phyloP scores from a whole-genome alignment of 2,113 vertebrate genomes.

The Hassar affinis region DNA sequence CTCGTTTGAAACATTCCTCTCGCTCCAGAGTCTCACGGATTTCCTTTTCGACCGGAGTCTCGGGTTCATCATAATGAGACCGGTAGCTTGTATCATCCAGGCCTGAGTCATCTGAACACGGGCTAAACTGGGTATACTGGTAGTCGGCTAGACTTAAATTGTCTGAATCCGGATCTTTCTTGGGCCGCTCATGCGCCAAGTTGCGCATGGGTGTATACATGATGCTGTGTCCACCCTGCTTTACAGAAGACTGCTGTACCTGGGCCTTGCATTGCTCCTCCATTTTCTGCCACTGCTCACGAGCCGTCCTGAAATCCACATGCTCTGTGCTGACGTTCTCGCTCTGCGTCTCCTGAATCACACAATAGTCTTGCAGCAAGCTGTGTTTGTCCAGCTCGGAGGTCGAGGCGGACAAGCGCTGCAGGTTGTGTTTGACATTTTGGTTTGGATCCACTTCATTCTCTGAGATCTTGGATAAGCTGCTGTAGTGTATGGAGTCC shows the following conservation, averaged over 20 bases:
- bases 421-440: slow-evolving; percentile 55
- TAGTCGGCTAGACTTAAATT: slow-evolving; percentile 67
- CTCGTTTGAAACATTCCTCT: slow-evolving; percentile 70
- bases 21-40: slow-evolving; percentile 72
- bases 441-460: slow-evolving; percentile 67
- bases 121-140: slow-evolving; percentile 71
- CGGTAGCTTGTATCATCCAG: slow-evolving; percentile 73
- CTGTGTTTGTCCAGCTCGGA: slow-evolving; percentile 64
- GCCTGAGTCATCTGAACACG: slow-evolving; percentile 76
- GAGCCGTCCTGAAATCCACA: slow-evolving; percentile 73
- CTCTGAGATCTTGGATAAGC: slow-evolving; percentile 73
- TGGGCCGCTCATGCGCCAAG: slow-evolving; percentile 59
- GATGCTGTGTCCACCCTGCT: slow-evolving; percentile 67
- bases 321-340: slow-evolving; percentile 77
- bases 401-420: slow-evolving; percentile 45
- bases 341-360: slow-evolving; percentile 74
- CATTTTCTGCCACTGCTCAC: slow-evolving; percentile 76
- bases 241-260: slow-evolving; percentile 58
- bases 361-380: slow-evolving; percentile 74
- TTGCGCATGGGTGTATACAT: slow-evolving; percentile 75
- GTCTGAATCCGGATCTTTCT: slow-evolving; percentile 64
- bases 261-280: slow-evolving; percentile 73
- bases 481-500: slow-evolving; percentile 57
- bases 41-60: slow-evolving; percentile 73
- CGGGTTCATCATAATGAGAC: slow-evolving; percentile 70